Evolutionary conservation across 1,140 invertebrate genomes (phyloP).

Genomic region (Leptoteleia sp.): DNA sequence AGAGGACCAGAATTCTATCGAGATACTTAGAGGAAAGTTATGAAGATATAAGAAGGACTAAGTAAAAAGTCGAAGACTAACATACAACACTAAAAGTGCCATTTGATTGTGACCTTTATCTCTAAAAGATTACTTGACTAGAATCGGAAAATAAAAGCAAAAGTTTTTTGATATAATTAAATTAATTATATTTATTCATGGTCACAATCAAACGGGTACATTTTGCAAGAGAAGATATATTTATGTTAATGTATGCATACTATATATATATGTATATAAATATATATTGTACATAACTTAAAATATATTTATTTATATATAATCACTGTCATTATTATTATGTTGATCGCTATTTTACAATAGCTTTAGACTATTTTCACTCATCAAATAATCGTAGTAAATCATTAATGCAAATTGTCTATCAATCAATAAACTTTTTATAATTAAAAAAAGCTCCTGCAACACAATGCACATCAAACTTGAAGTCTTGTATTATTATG

Average conservation of each 20-base stretch:
- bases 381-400: neutral
- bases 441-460: too few relatives aligned
- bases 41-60: constrained; percentile 9
- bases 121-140: constrained; percentile 1
- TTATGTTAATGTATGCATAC: constrained; percentile 1
- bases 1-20: constrained; percentile 16
- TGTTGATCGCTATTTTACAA: constrained; percentile 6
- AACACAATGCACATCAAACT: too few relatives aligned
- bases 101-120: constrained; percentile 15
- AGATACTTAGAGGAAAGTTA: constrained; percentile 26
- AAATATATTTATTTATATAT: too few relatives aligned
- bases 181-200: neutral
- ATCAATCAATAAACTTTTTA: too few relatives aligned
- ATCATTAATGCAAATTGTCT: neutral
- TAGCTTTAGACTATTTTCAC: constrained; percentile 1
- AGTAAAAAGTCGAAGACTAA: constrained; percentile 28
- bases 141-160: constrained; percentile 9
- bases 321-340: constrained; percentile 10
- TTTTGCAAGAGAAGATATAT: constrained; percentile 5
- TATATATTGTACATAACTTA: constrained; percentile 16
- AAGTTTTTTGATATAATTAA: neutral
- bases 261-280: too few relatives aligned
- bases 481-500: too few relatives aligned
- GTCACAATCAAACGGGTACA: constrained; percentile 8
- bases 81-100: constrained; percentile 11